phyloP scores from a whole-genome alignment of 2,888 invertebrate species.

The Phortica magna region DNA sequence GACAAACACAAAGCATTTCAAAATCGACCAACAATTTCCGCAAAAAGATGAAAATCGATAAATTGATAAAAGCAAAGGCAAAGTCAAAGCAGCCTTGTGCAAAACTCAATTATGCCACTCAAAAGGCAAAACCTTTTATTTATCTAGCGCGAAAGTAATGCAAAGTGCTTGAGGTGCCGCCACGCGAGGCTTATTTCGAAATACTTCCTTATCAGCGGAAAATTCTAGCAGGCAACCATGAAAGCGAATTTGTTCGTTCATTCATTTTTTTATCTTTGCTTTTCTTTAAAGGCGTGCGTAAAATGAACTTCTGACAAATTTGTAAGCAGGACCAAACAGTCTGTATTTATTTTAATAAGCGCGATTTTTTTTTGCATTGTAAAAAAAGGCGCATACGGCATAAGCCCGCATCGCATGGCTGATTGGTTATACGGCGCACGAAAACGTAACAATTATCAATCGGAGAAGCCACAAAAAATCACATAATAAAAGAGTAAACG shows the following conservation, averaged over 20 bases:
- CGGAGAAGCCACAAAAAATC: neutral
- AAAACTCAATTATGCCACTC: neutral
- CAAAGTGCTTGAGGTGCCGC: neutral
- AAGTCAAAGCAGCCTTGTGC: neutral
- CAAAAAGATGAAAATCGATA: neutral
- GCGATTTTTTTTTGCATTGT: neutral
- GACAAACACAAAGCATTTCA: neutral
- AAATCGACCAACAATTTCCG: neutral
- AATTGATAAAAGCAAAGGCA: neutral
- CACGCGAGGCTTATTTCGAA: neutral
- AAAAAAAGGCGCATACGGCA: neutral
- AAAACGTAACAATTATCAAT: neutral
- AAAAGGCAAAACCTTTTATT: neutral
- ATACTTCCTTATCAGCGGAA: constrained; percentile 1
- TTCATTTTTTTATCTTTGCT: neutral
- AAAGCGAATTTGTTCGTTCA: neutral
- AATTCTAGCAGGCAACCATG: neutral
- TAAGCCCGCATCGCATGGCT: neutral
- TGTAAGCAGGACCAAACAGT: too few species aligned
- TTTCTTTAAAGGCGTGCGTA: too few species aligned
- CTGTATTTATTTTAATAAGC: neutral
- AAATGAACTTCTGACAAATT: too few species aligned
- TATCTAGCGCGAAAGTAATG: constrained; percentile 5
- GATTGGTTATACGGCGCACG: neutral
- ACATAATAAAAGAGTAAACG: constrained; percentile 14